A percentile compares a stretch with the other conserved stretches of the same genome.
These are phyloP conservation scores for Hydra vulgaris DNA, from an alignment of 30 jellyfish, hydroid and myxozoan species.

Conservation along the genomic window DNA sequence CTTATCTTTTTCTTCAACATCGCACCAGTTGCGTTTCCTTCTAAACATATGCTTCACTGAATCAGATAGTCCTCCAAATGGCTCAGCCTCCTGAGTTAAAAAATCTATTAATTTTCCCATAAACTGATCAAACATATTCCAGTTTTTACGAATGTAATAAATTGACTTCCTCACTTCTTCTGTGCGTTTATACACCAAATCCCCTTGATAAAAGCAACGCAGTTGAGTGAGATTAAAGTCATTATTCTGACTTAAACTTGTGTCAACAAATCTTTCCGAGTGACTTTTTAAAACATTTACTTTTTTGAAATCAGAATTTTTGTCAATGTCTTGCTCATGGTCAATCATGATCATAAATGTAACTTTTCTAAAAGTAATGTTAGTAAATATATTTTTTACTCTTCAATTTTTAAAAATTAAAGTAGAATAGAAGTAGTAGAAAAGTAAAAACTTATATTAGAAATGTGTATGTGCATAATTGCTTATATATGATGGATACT, in stretches of 20 bases:
- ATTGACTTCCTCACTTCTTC: slow-evolving; percentile 58
- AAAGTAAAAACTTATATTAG: too few species aligned
- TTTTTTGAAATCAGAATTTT: too few species aligned
- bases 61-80: slow-evolving; percentile 6
- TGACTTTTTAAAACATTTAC: not conserved
- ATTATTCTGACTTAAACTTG: slow-evolving; percentile 4
- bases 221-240: slow-evolving; percentile 48
- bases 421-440: too few species aligned
- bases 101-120: slow-evolving; percentile 19
- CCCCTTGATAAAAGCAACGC: slow-evolving; percentile 69
- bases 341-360: too few species aligned
- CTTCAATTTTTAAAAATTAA: too few species aligned
- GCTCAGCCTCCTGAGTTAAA: slow-evolving; percentile 9
- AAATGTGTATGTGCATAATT: too few species aligned
- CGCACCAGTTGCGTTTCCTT: slow-evolving; percentile 59
- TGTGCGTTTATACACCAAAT: slow-evolving; percentile 51
- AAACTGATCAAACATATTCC: slow-evolving; percentile 45
- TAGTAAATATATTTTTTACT: too few species aligned
- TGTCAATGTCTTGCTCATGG: too few species aligned
- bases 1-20: slow-evolving; percentile 44
- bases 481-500: too few species aligned
- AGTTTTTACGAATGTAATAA: slow-evolving; percentile 35
- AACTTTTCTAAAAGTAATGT: too few species aligned
- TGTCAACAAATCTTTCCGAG: slow-evolving; percentile 9
- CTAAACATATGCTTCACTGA: slow-evolving; percentile 22